phyloP scores from a whole-genome alignment of 1,140 invertebrate genomes.

The Macrostomum lignano region DNA sequence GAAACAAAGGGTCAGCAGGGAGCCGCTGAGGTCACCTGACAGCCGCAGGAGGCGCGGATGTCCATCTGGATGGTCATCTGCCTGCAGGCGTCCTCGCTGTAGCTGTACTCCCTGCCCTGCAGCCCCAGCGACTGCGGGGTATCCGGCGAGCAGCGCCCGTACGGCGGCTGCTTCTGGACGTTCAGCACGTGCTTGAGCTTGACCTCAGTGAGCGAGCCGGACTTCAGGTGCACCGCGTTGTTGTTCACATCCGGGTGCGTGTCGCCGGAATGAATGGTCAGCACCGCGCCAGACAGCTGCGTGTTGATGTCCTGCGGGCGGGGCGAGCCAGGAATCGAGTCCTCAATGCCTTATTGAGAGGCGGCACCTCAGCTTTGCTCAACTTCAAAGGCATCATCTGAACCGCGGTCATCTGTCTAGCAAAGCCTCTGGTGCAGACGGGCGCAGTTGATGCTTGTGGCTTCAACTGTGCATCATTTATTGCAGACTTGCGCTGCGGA shows the following conservation, averaged over 20 bases:
- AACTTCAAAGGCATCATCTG: background rate
- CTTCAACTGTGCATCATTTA: no score
- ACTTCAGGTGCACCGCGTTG: background rate
- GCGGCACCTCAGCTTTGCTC: background rate
- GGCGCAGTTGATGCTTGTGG: background rate
- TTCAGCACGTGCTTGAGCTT: background rate
- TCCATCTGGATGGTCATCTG: constrained; percentile 1
- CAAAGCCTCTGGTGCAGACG: background rate
- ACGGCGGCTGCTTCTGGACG: background rate
- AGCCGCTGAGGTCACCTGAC: background rate
- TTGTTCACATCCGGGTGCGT: background rate
- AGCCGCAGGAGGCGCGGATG: background rate
- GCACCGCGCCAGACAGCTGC: constrained; percentile 2
- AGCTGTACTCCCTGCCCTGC: background rate
- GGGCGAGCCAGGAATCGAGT: background rate
- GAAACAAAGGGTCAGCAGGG: no score
- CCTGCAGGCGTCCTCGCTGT: background rate
- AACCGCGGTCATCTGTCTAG: background rate
- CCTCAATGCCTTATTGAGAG: background rate
- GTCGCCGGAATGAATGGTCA: background rate
- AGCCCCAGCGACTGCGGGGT: background rate
- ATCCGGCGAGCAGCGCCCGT: constrained; percentile 1
- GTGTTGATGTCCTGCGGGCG: constrained; percentile 2
- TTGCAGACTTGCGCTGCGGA: no score
- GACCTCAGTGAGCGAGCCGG: background rate